Evolutionary conservation across 2,113 vertebrate species (phyloP).

Genomic region (Tetraodon nigroviridis): DNA sequence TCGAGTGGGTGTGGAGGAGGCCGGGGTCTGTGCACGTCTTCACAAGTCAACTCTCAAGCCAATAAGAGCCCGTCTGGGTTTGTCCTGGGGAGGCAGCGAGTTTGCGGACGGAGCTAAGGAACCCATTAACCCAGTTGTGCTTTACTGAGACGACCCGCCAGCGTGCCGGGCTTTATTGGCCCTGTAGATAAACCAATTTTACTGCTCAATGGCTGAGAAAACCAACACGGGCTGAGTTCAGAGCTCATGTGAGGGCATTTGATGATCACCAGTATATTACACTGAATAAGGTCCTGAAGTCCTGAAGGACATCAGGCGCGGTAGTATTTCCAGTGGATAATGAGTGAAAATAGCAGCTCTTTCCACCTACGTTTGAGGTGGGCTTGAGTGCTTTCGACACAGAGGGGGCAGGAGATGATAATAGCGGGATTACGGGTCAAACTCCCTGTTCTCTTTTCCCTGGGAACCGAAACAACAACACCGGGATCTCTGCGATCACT

Average conservation of each 20-base stretch:
- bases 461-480: conserved; percentile 18
- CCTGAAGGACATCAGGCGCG: neutral
- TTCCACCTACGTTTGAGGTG: neutral
- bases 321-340: neutral
- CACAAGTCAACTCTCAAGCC: too few relatives aligned
- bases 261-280: too few relatives aligned
- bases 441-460: conserved; percentile 17
- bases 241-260: too few relatives aligned
- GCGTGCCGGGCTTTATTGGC: conserved; percentile 25
- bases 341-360: neutral
- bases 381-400: neutral
- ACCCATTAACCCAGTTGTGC: conserved; percentile 11
- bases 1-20: too few relatives aligned
- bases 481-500: neutral
- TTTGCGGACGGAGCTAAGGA: neutral
- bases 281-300: neutral
- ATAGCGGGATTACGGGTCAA: conserved; percentile 17
- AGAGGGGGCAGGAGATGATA: neutral
- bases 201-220: neutral
- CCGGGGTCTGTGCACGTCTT: too few relatives aligned
- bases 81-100: too few relatives aligned
- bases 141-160: neutral
- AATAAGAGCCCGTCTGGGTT: too few relatives aligned
- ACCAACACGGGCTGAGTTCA: too few relatives aligned
- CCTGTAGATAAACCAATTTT: conserved; percentile 21